These are phyloP conservation scores for Camponotus vicinus DNA, from an alignment of 1,140 invertebrate species.

Conservation along the genomic window DNA sequence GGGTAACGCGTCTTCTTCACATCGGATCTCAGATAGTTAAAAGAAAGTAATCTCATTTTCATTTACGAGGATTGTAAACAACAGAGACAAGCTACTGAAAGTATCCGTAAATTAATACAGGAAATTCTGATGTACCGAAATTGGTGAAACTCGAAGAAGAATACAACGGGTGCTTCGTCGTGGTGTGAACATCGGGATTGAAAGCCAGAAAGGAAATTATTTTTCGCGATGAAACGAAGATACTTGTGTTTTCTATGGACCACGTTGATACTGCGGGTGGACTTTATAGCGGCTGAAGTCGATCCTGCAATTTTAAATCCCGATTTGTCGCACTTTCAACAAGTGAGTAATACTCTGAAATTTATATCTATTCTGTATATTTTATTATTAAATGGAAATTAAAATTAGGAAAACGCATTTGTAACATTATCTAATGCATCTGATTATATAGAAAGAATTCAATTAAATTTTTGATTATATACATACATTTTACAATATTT, in stretches of 20 bases:
- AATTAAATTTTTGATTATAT: neutral
- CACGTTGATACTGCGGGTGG: conserved; percentile 40
- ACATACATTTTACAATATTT: neutral
- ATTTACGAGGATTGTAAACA: conserved; percentile 19
- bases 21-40: neutral
- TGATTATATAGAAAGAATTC: neutral
- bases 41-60: conserved; percentile 21
- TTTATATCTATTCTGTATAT: neutral
- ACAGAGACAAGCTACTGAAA: conserved; percentile 6
- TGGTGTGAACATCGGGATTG: conserved; percentile 43
- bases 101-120: neutral
- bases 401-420: neutral
- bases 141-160: conserved; percentile 60
- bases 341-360: conserved; percentile 56
- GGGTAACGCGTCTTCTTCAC: neutral
- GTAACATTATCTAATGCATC: neutral
- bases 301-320: conserved; percentile 65
- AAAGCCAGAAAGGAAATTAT: conserved; percentile 25
- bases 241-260: conserved; percentile 65
- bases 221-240: conserved; percentile 66
- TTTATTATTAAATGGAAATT: neutral
- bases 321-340: conserved; percentile 68
- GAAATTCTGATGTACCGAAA: conserved; percentile 42
- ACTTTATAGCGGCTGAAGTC: conserved; percentile 64
- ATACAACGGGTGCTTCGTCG: conserved; percentile 28